Evolutionary conservation across 2,888 invertebrate species (phyloP), one percentile per base, ranked within the genome.

Genomic region (Ceramica pisi): DNA sequence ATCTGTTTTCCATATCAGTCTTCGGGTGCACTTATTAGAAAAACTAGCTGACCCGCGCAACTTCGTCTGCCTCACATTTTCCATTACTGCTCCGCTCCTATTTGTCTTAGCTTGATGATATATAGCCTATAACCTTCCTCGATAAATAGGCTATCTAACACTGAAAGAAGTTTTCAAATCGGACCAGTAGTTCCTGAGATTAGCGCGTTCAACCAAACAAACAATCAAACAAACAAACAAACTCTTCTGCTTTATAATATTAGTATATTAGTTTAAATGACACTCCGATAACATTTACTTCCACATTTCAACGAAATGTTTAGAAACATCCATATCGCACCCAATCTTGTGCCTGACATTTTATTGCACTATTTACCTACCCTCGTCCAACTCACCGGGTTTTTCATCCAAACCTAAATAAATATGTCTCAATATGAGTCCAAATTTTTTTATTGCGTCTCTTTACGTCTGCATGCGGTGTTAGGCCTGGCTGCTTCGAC

Each of bases 351-450:
- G 62, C 23, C n/a, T 55, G 38, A 59, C 38, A 71, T 70, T 78
- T 78, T 67, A 78, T 70, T 73, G 56, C 67, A 67, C 61, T 67
- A 56, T 70, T 68, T 79, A 62, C 65, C 64, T 31, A 65, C 61
- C 46, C 51, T 53, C 35, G 64, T 64, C 51, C 35, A 46, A 57
- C 53, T 68, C 51, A n/a, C 48, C 10, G 16, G 46, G n/a, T 56
- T 73, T 61, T 75, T 74, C 50, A 71, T 67, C 31, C 23, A 38
- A 55, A 21, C 69, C 80, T 78, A 76, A 85, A 80, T 74, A 85
- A 83, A 83, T 72, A 79, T 44, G 16, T 63, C 61, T 59, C 59
- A 68, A 69, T 61, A 71, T 56, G 56, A 41, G 56, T 46, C 41
- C 51, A 31, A 65, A 60, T 41, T 59, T 57, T 75, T 76, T 80